phyloP scores from a whole-genome alignment of 2,113 vertebrate genomes.

The Ceratotherium simum region DNA sequence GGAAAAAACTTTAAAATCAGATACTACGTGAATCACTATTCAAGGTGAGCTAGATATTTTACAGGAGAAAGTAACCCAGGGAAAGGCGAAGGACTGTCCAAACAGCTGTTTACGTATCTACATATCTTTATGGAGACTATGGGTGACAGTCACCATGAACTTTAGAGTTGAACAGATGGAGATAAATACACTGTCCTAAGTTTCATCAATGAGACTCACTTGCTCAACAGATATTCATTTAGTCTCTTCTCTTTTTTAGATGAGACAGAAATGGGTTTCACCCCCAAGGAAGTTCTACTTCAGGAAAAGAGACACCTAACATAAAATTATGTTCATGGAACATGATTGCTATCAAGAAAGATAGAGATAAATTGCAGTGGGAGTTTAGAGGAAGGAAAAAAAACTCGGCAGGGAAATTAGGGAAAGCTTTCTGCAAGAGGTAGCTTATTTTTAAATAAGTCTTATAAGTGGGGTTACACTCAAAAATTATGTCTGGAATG shows the following conservation, averaged over 20 bases:
- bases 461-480: background rate
- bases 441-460: conserved; percentile 33
- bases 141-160: background rate
- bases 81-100: background rate
- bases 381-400: background rate
- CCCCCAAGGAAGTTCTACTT: background rate
- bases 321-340: background rate
- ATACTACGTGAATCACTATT: background rate
- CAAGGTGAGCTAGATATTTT: background rate
- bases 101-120: background rate
- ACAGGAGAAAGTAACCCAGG: background rate
- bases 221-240: background rate
- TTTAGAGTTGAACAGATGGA: background rate
- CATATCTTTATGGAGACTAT: background rate
- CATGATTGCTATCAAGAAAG: background rate
- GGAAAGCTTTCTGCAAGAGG: background rate
- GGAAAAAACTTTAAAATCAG: background rate
- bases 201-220: background rate
- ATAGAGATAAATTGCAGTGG: background rate
- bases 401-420: background rate
- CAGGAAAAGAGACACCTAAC: background rate
- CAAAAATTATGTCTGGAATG: background rate
- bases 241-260: background rate
- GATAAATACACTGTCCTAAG: background rate
- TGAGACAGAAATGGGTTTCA: background rate